Base-by-base conservation (phyloP, 30 jellyfish, hydroid and myxozoan genomes). In the Pseudorhiza aurosa region DNA sequence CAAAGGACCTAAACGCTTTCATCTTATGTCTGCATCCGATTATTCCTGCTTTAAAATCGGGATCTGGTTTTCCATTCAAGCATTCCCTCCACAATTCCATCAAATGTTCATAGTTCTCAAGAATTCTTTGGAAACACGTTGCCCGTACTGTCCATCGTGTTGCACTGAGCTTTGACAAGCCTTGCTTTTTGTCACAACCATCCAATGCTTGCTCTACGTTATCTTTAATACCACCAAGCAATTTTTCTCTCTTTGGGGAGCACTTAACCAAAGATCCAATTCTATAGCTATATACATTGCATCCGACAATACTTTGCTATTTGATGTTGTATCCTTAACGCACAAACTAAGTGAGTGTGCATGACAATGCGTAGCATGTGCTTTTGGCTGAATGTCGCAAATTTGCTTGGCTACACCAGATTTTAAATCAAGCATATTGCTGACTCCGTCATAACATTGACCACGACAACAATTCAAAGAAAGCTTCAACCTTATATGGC, bases 101-200 rank as follows among this genome's bases (percentile, higher is more conserved):
- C 25, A 75, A 21, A 24, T 32, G 69, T 32, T 53, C 57, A 42
- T 75, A 85, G 84, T 75, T 85, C 0, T 75, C 93, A 35, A 85
- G 31, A 29, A 75, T 77, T 47, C 96, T 39, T 39, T 75, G 81
- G 32, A 70, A 85, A 72, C 91, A 6, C 15, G 70, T 47, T 22
- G 96, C 96, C 45, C 78, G 68, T 36, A 85, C 90, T 17, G 96
- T 74, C 96, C 96, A 85, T 24, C 95, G 35, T 1, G 95, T 83
- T 11, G 89, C 28, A 72, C 85, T 45, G 50, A 67, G 44, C 40
- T 43, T 37, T 39, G 64, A 2, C 53, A 60, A 21, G 17, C 31
- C 75, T 7, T 51, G 55, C 18, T 21, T 37, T 9, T 14, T 21
- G 32, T 67, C 65, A 4, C 7, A 8, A 43, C 10, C 64, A 12